A percentile compares a stretch with the other conserved stretches of the same genome.
These are phyloP conservation scores for Peromyscus leucopus DNA, from an alignment of 2,113 vertebrate species.

Conservation along the genomic window DNA sequence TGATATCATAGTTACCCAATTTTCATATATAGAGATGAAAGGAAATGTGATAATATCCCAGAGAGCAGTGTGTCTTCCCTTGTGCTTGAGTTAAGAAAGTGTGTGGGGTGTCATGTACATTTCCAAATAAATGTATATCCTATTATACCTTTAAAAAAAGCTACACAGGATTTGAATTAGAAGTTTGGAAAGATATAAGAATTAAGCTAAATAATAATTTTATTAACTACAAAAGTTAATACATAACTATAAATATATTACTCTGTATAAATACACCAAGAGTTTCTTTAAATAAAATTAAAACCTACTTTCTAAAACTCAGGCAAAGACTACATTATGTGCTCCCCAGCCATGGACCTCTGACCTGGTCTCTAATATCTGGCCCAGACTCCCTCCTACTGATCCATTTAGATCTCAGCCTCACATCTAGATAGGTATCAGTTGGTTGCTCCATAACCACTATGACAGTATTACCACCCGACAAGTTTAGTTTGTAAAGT, in stretches of 20 bases:
- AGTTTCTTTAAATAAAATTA: background rate
- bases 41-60: background rate
- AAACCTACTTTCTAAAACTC: background rate
- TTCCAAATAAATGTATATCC: background rate
- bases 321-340: background rate
- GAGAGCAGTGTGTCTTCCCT: background rate
- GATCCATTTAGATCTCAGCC: background rate
- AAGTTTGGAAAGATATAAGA: background rate
- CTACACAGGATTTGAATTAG: background rate
- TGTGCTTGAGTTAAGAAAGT: background rate
- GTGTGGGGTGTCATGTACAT: background rate
- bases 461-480: background rate
- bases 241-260: background rate
- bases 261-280: background rate
- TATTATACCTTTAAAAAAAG: background rate
- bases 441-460: background rate
- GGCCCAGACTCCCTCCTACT: background rate
- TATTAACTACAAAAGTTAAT: background rate
- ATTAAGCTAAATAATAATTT: background rate
- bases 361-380: background rate
- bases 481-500: background rate
- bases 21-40: background rate
- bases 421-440: background rate
- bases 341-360: background rate
- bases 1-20: background rate